Evolutionary conservation across 2,888 invertebrate species (phyloP), one percentile per base, ranked within the genome.

Genomic region (Scaptomyza polygonia): DNA sequence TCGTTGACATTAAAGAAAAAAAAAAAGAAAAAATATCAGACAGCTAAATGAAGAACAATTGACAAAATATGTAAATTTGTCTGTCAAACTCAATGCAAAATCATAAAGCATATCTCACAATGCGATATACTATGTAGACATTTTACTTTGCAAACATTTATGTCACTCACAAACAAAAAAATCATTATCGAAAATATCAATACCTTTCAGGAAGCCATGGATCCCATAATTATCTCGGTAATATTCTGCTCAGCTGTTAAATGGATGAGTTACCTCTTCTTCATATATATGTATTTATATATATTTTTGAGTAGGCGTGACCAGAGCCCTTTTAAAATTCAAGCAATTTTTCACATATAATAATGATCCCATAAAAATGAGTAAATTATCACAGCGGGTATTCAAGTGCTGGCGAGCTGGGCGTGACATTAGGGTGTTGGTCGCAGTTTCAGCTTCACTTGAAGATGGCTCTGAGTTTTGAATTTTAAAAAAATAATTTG

Each of bases 351-450:
- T 29, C 66, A 61, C 36, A 67, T 67, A 58, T 62, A 58, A 67
- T 63, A 85, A 82, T 82, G 67, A 69, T 54, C 42, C 42, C 59
- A 53, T 61, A 43, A 63, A 65, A 66, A 45, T 53, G 34, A 39
- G 18, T 43, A 53, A 70, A 59, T 66, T 53, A 84, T 72, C 65
- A 67, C 44, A 56, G 48, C 72, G 70, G 63, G 69, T 72, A 66
- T 80, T 77, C 55, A 88, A 80, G 78, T 71, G 77, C 55, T 69
- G n/a, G n/a, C 69, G 58, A 64, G 47, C 40, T 71, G 71, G 69
- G 87, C 83, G 83, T 84, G 83, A 84, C 88, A 86, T 88, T 70
- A 57, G 84, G 71, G 72, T 80, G 78, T 67, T 86, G 69, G 58
- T 64, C 62, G 43, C 62, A 72, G 65, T 67, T 73, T 65, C 57